These are phyloP conservation scores for Acanthurus lineatus DNA, from an alignment of 2,797 vertebrate genomes.

Conservation along the genomic window DNA sequence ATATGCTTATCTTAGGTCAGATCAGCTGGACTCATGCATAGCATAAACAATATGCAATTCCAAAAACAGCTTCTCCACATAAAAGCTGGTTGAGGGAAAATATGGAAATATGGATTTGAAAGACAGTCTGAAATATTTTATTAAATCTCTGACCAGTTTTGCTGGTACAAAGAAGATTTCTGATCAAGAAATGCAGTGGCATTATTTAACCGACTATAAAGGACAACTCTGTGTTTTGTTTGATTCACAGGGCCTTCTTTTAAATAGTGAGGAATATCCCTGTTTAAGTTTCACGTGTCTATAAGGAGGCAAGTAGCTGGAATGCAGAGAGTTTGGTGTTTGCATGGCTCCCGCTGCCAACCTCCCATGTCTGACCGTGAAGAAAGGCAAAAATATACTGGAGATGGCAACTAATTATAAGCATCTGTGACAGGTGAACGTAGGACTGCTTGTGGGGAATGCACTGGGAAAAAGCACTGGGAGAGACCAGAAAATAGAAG, in stretches of 20 bases:
- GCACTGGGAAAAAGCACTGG: conserved; percentile 12
- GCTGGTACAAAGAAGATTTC: not conserved
- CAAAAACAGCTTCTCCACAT: not conserved
- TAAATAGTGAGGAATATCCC: not conserved
- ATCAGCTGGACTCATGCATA: not conserved
- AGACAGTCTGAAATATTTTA: not conserved
- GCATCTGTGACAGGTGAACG: conserved; percentile 56
- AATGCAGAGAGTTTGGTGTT: conserved; percentile 29
- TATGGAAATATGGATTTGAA: not conserved
- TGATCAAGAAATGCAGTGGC: not conserved
- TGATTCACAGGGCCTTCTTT: conserved; percentile 4
- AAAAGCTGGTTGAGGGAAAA: not conserved
- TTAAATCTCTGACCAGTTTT: not conserved
- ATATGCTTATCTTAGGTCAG: conserved; percentile 15
- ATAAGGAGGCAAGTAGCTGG: not conserved
- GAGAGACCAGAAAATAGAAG: conserved; percentile 43
- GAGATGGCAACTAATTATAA: conserved; percentile 56
- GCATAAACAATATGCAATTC: not conserved
- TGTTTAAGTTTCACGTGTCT: conserved; percentile 4
- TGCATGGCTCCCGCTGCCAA: conserved; percentile 38
- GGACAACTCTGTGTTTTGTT: not conserved
- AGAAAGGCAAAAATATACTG: conserved; percentile 46
- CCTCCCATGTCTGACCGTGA: conserved; percentile 42
- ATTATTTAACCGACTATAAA: not conserved
- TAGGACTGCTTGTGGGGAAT: conserved; percentile 39